Conservation (phyloP, 2,113 vertebrate genomes). For the Nerophis ophidion region DNA sequence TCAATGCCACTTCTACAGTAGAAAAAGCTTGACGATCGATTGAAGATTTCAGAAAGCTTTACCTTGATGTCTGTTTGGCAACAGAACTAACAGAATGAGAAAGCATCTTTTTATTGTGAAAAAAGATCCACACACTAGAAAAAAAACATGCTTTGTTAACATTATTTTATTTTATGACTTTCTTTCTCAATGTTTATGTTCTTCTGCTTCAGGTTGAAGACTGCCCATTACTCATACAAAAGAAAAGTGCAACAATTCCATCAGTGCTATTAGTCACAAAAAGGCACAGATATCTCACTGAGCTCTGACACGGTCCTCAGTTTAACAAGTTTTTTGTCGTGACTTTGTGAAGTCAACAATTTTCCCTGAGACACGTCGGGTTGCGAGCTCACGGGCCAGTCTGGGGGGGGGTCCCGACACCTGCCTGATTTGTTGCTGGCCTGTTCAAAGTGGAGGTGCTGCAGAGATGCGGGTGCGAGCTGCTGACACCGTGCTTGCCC, state of each 20-base stretch:
- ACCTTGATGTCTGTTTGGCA: constrained; percentile 64
- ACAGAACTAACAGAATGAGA: constrained; percentile 55
- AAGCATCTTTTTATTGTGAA: constrained; percentile 56
- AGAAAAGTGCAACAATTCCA: too few species aligned
- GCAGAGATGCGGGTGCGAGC: constrained; percentile 46
- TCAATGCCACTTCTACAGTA: constrained; percentile 54
- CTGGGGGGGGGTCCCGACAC: constrained; percentile 46
- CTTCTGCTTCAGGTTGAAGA: constrained; percentile 1
- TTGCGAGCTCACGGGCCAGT: constrained; percentile 32
- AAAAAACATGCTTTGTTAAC: constrained; percentile 12
- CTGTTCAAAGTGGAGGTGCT: constrained; percentile 57
- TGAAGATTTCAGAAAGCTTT: constrained; percentile 65
- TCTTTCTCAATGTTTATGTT: constrained; percentile 10
- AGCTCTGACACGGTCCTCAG: constrained; percentile 28
- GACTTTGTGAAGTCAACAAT: constrained; percentile 41
- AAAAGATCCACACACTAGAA: constrained; percentile 26
- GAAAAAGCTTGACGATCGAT: constrained; percentile 71
- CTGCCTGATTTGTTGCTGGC: constrained; percentile 26
- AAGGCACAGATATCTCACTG: constrained; percentile 29
- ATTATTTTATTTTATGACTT: constrained; percentile 25
- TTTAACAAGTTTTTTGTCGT: constrained; percentile 15
- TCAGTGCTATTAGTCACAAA: constrained; percentile 40
- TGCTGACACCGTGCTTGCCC: constrained; percentile 60
- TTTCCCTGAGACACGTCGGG: constrained; percentile 44
- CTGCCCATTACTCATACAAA: too few species aligned